Conservation (phyloP, 2,888 invertebrate genomes). For the Eutolmus rufibarbis region DNA sequence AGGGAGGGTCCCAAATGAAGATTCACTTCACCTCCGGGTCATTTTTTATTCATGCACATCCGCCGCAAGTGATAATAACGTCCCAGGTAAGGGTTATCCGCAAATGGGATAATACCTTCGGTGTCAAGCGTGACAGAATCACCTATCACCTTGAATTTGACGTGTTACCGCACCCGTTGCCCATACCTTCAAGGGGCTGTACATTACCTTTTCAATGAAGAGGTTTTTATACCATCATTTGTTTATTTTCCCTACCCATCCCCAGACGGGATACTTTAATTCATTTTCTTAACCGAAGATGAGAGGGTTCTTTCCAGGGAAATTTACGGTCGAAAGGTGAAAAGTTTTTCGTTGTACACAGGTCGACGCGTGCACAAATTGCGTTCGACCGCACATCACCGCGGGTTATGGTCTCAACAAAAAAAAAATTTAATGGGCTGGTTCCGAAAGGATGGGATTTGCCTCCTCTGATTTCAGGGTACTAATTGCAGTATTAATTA, state of each 20-base stretch:
- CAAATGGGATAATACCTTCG: conserved; percentile 36
- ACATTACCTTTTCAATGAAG: background rate
- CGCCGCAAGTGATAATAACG: background rate
- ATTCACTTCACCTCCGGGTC: conserved; percentile 34
- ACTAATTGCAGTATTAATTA: background rate
- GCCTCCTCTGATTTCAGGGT: background rate
- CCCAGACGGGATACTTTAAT: background rate
- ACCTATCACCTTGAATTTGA: background rate
- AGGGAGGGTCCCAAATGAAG: conserved; percentile 18
- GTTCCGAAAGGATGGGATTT: background rate
- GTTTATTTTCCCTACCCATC: background rate
- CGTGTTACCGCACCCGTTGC: background rate
- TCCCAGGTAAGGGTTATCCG: conserved; percentile 42
- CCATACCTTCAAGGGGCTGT: background rate
- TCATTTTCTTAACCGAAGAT: conserved; percentile 8
- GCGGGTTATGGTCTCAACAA: background rate
- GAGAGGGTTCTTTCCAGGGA: background rate
- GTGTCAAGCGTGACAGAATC: conserved; percentile 11
- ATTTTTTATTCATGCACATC: conserved; percentile 26
- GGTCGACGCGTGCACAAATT: conserved; percentile 26
- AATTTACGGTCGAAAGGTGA: conserved; percentile 29
- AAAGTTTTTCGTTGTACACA: conserved; percentile 10
- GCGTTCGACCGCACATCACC: background rate
- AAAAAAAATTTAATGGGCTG: background rate
- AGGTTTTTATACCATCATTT: conserved; percentile 1